Conservation (phyloP, 2,113 vertebrate species). For the Centropristis striata region DNA sequence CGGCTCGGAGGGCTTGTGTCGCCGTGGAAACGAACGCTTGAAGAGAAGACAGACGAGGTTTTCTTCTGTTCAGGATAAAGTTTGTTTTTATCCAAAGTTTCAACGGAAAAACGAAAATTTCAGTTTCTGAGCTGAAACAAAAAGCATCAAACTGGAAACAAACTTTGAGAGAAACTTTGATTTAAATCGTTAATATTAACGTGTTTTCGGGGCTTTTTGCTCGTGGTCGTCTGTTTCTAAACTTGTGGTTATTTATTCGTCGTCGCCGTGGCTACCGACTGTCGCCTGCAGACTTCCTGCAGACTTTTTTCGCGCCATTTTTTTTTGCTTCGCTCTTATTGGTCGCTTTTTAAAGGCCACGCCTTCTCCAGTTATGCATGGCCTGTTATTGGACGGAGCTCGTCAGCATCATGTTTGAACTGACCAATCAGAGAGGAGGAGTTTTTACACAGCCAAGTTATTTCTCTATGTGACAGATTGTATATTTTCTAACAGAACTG, state of each 20-base stretch:
- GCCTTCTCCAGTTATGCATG: constrained; percentile 60
- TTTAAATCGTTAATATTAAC: neutral
- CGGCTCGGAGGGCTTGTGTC: no score
- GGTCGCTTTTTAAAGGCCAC: constrained; percentile 46
- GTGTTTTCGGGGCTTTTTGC: neutral
- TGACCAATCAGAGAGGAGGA: constrained; percentile 51
- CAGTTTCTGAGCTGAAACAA: neutral
- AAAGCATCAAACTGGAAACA: neutral
- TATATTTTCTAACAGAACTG: constrained; percentile 35
- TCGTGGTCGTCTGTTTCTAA: neutral
- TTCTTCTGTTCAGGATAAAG: no score
- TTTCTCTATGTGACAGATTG: constrained; percentile 38
- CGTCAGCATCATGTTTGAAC: constrained; percentile 7
- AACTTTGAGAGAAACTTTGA: neutral
- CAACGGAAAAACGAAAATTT: neutral
- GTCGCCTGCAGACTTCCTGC: neutral
- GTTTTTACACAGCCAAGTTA: constrained; percentile 39
- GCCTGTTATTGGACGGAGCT: constrained; percentile 31
- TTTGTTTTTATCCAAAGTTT: no score
- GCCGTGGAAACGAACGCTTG: no score
- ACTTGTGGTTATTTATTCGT: constrained; percentile 19
- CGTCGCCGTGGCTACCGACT: neutral
- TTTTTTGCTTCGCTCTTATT: constrained; percentile 47
- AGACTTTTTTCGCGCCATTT: constrained; percentile 21
- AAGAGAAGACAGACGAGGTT: no score